phyloP scores from a whole-genome alignment of 2,888 invertebrate species.

The Zygothrica quintamaculata region DNA sequence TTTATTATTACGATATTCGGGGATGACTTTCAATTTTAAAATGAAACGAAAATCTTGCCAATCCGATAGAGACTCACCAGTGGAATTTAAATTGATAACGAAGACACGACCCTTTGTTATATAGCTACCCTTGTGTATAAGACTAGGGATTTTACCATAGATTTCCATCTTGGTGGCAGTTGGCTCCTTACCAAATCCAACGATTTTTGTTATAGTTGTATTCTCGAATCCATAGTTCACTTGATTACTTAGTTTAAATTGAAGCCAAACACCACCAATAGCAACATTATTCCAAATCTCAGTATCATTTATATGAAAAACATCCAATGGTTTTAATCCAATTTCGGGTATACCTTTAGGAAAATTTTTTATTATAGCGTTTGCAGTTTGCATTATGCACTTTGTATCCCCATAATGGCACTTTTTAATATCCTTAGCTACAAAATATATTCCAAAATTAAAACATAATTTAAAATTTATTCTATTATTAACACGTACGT shows the following conservation, averaged over 20 bases:
- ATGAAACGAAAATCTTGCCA: conserved; percentile 54
- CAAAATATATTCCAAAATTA: too few relatives aligned
- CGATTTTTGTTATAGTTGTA: conserved; percentile 46
- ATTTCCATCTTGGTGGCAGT: conserved; percentile 52
- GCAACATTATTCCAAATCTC: conserved; percentile 27
- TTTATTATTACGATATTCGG: conserved; percentile 52
- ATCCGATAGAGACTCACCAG: conserved; percentile 39
- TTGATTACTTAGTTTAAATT: conserved; percentile 35
- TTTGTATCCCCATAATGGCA: conserved; percentile 44
- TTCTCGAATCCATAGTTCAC: conserved; percentile 54
- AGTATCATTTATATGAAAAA: conserved; percentile 33
- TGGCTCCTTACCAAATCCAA: conserved; percentile 60
- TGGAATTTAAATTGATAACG: conserved; percentile 23
- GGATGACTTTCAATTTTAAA: conserved; percentile 44
- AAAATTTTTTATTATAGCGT: conserved; percentile 33
- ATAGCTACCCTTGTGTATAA: conserved; percentile 39
- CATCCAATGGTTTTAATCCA: conserved; percentile 38
- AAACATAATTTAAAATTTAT: not conserved
- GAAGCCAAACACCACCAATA: conserved; percentile 14
- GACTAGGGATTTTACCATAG: conserved; percentile 49
- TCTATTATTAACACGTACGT: conserved; percentile 24
- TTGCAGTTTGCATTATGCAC: conserved; percentile 41
- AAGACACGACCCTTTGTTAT: conserved; percentile 29
- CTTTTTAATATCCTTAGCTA: conserved; percentile 35
- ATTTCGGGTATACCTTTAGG: conserved; percentile 41